phyloP scores from a whole-genome alignment of 2,888 invertebrate genomes.

The Platycnemis pennipes region DNA sequence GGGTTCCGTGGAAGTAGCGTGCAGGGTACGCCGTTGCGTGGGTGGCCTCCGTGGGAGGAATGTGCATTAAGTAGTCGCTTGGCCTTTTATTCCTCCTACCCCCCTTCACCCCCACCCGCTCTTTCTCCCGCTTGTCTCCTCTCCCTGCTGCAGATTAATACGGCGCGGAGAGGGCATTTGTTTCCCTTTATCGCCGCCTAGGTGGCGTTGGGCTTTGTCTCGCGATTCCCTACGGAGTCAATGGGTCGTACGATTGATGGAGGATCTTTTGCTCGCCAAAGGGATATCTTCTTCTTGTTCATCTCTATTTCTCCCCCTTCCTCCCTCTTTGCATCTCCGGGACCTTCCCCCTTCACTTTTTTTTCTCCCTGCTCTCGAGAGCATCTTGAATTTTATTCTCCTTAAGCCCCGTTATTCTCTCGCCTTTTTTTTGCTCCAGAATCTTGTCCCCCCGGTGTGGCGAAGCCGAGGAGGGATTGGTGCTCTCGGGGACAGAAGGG shows the following conservation, averaged over 20 bases:
- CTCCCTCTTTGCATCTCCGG: not conserved
- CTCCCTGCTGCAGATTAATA: slow-evolving; percentile 58
- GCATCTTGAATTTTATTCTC: slow-evolving; percentile 16
- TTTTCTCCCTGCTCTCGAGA: not conserved
- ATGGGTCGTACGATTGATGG: slow-evolving; percentile 63
- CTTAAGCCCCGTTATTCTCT: not conserved
- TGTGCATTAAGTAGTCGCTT: slow-evolving; percentile 66
- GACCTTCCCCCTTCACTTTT: not conserved
- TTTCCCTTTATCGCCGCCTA: slow-evolving; percentile 65
- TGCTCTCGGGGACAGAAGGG: not conserved
- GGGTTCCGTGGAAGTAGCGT: not conserved
- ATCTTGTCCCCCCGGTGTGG: not conserved
- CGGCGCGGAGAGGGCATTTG: slow-evolving; percentile 56
- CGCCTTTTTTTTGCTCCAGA: not conserved
- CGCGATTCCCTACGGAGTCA: slow-evolving; percentile 62
- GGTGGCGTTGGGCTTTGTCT: slow-evolving; percentile 66
- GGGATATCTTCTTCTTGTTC: slow-evolving; percentile 2
- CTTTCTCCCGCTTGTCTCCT: not conserved
- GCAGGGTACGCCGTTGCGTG: not conserved
- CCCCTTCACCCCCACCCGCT: not conserved
- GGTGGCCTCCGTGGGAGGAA: slow-evolving; percentile 43
- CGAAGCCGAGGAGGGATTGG: not conserved
- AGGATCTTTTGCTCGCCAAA: slow-evolving; percentile 59
- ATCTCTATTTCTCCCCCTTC: not conserved
- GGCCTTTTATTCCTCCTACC: slow-evolving; percentile 12